Conservation (phyloP, 64 coral and sea anemone genomes). For the Porites lutea region DNA sequence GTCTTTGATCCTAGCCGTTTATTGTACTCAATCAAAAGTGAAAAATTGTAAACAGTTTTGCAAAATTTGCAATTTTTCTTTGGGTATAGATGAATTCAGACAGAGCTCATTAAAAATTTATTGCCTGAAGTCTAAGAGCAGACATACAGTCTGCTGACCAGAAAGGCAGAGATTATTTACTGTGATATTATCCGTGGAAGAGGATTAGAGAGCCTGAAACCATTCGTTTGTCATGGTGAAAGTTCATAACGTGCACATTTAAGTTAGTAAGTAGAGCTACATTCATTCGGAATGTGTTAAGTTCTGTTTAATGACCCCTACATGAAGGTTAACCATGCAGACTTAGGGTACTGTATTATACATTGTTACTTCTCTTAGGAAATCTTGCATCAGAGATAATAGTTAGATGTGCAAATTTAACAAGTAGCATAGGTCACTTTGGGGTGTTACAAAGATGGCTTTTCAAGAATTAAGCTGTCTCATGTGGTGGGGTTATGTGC, state of each 20-base stretch:
- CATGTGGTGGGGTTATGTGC: background rate
- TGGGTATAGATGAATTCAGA: constrained; percentile 16
- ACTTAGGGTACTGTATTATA: background rate
- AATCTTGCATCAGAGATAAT: background rate
- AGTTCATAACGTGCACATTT: background rate
- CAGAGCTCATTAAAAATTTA: constrained; percentile 59
- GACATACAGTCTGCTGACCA: constrained; percentile 18
- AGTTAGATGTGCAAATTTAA: constrained; percentile 5
- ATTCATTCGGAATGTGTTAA: background rate
- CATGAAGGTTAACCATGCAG: background rate
- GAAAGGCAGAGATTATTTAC: constrained; percentile 27
- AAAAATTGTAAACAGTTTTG: constrained; percentile 9
- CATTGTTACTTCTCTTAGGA: background rate
- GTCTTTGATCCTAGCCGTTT: background rate
- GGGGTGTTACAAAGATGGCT: background rate
- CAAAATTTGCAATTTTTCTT: constrained; percentile 55
- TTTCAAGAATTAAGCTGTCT: background rate
- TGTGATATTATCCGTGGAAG: constrained; percentile 5
- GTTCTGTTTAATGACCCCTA: constrained; percentile 26
- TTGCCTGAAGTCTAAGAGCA: constrained; percentile 30
- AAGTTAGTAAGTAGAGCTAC: constrained; percentile 4
- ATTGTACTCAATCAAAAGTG: constrained; percentile 26
- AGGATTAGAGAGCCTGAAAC: background rate
- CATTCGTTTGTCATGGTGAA: background rate
- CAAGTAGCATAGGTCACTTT: background rate